Percentiles rank a stretch among this genome's conserved stretches.
Evolutionary conservation across 2,113 vertebrate species (phyloP).

Genomic region (Pampusana beccarii): DNA sequence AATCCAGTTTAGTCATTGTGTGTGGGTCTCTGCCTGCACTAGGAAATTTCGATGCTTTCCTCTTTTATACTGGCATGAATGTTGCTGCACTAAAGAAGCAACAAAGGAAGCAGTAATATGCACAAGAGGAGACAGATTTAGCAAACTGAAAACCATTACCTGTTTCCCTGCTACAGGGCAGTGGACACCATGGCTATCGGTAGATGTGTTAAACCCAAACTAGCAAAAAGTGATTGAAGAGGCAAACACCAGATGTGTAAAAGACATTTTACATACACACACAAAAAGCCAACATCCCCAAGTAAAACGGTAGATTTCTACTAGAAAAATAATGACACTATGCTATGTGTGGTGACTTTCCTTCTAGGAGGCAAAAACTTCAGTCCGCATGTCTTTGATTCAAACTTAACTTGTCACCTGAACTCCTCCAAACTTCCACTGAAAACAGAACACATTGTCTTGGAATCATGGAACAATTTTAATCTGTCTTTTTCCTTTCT

Average conservation of each 20-base stretch:
- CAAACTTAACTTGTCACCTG: neutral
- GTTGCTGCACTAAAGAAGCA: neutral
- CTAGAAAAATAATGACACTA: neutral
- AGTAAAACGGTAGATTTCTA: neutral
- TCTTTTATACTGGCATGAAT: neutral
- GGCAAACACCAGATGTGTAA: neutral
- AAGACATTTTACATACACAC: neutral
- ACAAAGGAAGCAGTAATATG: neutral
- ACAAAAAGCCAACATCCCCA: neutral
- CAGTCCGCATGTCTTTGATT: neutral
- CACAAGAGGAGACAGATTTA: neutral
- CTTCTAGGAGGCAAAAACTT: neutral
- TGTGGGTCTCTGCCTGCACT: neutral
- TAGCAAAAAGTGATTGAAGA: neutral
- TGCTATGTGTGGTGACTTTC: neutral
- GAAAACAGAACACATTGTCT: neutral
- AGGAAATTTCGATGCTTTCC: neutral
- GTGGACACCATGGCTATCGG: neutral
- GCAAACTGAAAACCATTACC: neutral
- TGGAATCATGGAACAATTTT: neutral
- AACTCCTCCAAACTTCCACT: neutral
- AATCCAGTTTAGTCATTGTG: slow-evolving; percentile 16
- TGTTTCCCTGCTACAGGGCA: neutral
- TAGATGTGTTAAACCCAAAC: neutral
- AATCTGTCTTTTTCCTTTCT: neutral